A percentile compares a stretch with the other conserved stretches of the same genome.
Conservation (phyloP, 2,888 invertebrate genomes). For the Deroplatys truncata region DNA sequence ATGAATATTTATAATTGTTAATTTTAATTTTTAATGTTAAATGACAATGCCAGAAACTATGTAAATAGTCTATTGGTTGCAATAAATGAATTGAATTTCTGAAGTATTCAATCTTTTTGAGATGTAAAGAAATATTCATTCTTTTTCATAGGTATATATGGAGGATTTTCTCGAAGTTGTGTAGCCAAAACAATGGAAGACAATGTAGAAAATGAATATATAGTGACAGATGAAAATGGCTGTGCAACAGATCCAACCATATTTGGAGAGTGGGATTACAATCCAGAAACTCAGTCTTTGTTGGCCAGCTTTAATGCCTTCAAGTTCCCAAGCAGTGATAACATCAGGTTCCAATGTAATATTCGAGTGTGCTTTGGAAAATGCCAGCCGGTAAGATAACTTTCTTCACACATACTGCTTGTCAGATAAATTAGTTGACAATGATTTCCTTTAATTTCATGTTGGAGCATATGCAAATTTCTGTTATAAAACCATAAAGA, state of each 20-base stretch:
- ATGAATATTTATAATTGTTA: no score
- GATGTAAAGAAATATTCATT: not conserved
- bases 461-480: not conserved
- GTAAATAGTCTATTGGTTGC: no score
- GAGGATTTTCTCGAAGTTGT: slow-evolving; percentile 89
- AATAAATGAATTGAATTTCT: no score
- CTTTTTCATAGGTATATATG: slow-evolving; percentile 69
- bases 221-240: slow-evolving; percentile 90
- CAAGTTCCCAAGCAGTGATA: slow-evolving; percentile 92
- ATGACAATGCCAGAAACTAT: no score
- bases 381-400: slow-evolving; percentile 78
- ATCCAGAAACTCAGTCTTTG: slow-evolving; percentile 77
- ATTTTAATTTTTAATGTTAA: no score
- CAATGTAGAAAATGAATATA: slow-evolving; percentile 83
- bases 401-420: not conserved
- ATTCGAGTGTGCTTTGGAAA: slow-evolving; percentile 92
- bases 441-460: not conserved
- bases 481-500: not conserved
- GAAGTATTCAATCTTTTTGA: no score
- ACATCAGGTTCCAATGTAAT: slow-evolving; percentile 92
- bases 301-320: slow-evolving; percentile 89
- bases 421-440: not conserved
- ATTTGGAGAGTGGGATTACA: slow-evolving; percentile 91
- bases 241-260: slow-evolving; percentile 90
- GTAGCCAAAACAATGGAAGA: slow-evolving; percentile 90